phyloP scores from a whole-genome alignment of 2,888 invertebrate genomes.

The Erpobdella octoculata region DNA sequence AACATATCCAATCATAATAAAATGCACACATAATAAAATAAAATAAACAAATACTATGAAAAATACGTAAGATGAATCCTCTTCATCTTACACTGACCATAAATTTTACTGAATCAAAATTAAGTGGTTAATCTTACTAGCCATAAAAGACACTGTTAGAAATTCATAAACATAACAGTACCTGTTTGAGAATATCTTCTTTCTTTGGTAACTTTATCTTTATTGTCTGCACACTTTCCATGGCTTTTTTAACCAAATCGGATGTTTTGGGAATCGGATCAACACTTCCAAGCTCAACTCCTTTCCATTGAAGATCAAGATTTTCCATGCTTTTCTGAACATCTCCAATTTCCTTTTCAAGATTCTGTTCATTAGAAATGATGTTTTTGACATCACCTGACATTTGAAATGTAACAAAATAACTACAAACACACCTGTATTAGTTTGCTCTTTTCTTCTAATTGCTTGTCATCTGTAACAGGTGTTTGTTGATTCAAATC shows the following conservation, averaged over 20 bases:
- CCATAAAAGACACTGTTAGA: too few species aligned
- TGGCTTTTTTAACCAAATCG: background rate
- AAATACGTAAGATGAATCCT: too few species aligned
- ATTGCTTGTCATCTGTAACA: background rate
- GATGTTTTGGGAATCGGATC: background rate
- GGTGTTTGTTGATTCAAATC: background rate
- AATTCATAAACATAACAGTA: too few species aligned
- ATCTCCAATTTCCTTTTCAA: slow-evolving; percentile 11
- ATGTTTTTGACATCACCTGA: too few species aligned
- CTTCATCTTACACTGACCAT: too few species aligned
- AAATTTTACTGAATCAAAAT: too few species aligned
- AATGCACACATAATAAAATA: too few species aligned
- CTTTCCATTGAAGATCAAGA: slow-evolving; percentile 2
- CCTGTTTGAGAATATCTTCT: slow-evolving; percentile 4
- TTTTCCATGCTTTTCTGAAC: background rate
- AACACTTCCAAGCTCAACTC: background rate
- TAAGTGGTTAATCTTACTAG: too few species aligned
- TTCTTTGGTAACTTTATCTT: slow-evolving; percentile 6
- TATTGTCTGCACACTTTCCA: background rate
- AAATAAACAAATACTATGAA: too few species aligned
- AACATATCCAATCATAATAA: too few species aligned
- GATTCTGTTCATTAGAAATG: background rate
- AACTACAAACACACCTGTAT: too few species aligned
- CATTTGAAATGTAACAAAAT: too few species aligned
- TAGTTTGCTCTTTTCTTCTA: background rate